Base-by-base conservation (phyloP, 2,888 invertebrate species). In the Oxytorus armatus region DNA sequence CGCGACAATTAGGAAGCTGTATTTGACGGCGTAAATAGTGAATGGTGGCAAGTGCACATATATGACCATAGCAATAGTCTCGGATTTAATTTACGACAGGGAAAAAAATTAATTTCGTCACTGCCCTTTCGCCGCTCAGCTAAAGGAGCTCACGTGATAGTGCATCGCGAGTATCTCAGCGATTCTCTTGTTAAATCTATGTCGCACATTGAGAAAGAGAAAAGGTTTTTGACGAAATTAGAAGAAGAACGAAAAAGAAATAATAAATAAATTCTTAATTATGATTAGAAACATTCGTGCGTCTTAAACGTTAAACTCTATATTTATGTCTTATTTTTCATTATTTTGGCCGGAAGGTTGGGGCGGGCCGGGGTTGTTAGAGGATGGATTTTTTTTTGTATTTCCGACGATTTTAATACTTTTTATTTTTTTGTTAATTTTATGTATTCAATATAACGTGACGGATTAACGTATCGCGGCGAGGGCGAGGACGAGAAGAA, bases 381-480 rank as follows among this genome's bases (percentile, higher is more conserved):
- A 65, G 53, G 65, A 65, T 42, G 53, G 42, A 44, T 55, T 65
- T 74, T 74, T 42, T 7, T 3, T 10, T 21, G 21, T n/a, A 44
- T 36, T 70, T 47, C n/a, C 33, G 53, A 18, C 61, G 51, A 23
- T 59, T 69, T 57, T 8, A 16, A 76, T 55, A 53, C 7, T 47
- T 36, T 75, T 16, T 57, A 21, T 65, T 72, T 72, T 57, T 57
- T 63, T 23, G 23, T 74, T 59, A 55, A 14, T 23, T 77, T 65
- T 55, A 29, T 61, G 70, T 47, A 53, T 73, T 63, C 11, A 55
- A 42, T 61, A 69, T 63, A 69, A 69, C 47, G 42, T 79, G 55
- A 75, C 74, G 55, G 69, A 79, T 44, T 80, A 74, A 79, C 61
- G 75, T 79, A 44, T 74, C 70, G 47, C 73, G 55, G 73, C 69